Base-by-base conservation (phyloP, 2,113 vertebrate species). In the Paralichthys olivaceus region DNA sequence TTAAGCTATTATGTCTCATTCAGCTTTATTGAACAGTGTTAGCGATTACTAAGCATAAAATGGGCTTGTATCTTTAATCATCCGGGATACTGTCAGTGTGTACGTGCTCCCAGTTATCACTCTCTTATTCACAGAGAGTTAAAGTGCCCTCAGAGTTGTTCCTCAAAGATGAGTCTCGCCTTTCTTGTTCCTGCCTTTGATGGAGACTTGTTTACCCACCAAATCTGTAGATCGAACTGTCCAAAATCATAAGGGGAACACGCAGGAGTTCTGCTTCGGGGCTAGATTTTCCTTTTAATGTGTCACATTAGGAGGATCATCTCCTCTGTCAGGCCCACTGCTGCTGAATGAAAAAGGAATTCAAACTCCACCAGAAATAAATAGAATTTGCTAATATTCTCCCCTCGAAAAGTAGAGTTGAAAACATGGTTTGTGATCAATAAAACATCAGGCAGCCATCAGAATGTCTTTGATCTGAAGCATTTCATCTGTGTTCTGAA, bases 391-490 rank as follows among this genome's bases (percentile, higher is more conserved):
- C 71, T 62, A 77, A 80, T 73, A 73, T 75, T 75, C 51, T 11
- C 69, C 57, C 20, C 69, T 77, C 43, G 8, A 2, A 79, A 88
- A 81, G 84, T 61, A 72, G 73, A 72, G 64, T 1, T 43, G 66
- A 56, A 55, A 81, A 69, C 80, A 71, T 70, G 67, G 57, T 75
- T 77, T 79, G 47, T 85, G 79, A 90, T 91, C 88, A 91, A 90
- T 89, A 87, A 90, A 87, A 90, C 79, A 91, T 89, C 77, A 91
- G 79, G 75, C 84, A 78, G 72, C 57, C 81, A 79, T 83, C 77
- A 72, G 49, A 73, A 47, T 28, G 0, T 74, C 81, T 91, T 89
- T 89, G 77, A 90, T 89, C 72, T 77, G 74, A 70, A 51, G 66
- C 74, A 80, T 80, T 87, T 85, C 72, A 82, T 87, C 69, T 80